These are phyloP conservation scores for Dinomys branickii DNA, from an alignment of 2,113 vertebrate species.

Conservation along the genomic window DNA sequence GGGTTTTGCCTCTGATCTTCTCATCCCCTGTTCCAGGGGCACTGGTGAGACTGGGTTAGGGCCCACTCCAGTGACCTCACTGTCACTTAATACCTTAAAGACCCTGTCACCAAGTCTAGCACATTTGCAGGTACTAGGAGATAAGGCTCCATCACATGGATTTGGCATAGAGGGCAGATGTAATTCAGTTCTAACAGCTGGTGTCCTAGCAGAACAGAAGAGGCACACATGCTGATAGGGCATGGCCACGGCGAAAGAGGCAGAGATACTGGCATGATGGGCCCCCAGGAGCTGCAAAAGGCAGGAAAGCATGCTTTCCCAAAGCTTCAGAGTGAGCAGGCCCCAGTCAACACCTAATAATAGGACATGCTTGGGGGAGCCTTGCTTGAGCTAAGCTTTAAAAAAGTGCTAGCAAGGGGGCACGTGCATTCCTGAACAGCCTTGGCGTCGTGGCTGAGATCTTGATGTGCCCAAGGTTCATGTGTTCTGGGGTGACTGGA, in stretches of 20 bases:
- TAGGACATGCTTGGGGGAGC: neutral
- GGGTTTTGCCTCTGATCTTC: no score
- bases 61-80: neutral
- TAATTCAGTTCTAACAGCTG: neutral
- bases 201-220: neutral
- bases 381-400: neutral
- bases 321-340: neutral
- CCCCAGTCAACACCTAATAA: neutral
- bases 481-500: neutral
- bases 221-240: neutral
- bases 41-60: neutral
- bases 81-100: neutral
- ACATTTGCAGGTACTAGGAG: neutral
- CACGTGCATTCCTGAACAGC: neutral
- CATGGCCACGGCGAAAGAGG: neutral
- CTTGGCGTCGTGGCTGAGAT: rapidly evolving
- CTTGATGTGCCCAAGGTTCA: neutral
- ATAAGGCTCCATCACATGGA: neutral
- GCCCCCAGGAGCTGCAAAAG: neutral
- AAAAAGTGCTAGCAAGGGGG: neutral
- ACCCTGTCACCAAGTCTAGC: neutral
- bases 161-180: no score
- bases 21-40: neutral
- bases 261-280: neutral
- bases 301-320: neutral